Conservation (phyloP, 2,797 vertebrate species). For the Typhlichthys eigenmanni region DNA sequence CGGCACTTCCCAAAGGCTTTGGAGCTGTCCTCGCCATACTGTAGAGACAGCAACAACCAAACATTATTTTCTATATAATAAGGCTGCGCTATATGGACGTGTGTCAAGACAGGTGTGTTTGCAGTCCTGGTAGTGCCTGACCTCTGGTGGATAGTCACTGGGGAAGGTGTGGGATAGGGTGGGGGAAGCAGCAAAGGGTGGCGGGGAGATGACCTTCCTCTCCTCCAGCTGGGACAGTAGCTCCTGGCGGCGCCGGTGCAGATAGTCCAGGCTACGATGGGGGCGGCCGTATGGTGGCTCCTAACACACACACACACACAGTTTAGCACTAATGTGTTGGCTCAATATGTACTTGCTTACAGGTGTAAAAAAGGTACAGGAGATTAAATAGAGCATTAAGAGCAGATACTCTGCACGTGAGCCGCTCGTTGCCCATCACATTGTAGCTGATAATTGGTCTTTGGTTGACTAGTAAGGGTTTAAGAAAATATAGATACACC, state of each 20-base stretch:
- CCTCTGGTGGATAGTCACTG: slow-evolving; percentile 90
- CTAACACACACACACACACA: slow-evolving; percentile 48
- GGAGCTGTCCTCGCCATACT: slow-evolving; percentile 93
- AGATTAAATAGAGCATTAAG: too few relatives aligned
- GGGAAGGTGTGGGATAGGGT: slow-evolving; percentile 90
- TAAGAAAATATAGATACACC: too few relatives aligned
- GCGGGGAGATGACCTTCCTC: slow-evolving; percentile 95
- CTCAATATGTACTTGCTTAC: too few relatives aligned
- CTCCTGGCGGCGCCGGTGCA: slow-evolving; percentile 93
- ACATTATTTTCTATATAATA: not conserved
- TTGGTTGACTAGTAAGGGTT: too few relatives aligned
- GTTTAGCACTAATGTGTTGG: not conserved
- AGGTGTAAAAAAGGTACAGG: too few relatives aligned
- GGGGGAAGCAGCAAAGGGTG: slow-evolving; percentile 93
- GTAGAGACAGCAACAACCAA: slow-evolving; percentile 35
- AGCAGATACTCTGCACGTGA: too few relatives aligned
- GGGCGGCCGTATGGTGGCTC: slow-evolving; percentile 77
- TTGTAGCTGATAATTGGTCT: too few relatives aligned
- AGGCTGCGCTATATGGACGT: not conserved
- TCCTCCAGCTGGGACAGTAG: slow-evolving; percentile 96
- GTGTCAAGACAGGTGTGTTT: not conserved
- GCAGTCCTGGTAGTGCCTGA: slow-evolving; percentile 45
- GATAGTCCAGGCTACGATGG: slow-evolving; percentile 91
- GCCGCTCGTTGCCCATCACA: too few relatives aligned
- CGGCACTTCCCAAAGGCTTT: slow-evolving; percentile 88